Percentiles rank a stretch among this genome's conserved stretches.
Conservation (phyloP, 2,797 vertebrate species). For the Myiotriccus ornatus region DNA sequence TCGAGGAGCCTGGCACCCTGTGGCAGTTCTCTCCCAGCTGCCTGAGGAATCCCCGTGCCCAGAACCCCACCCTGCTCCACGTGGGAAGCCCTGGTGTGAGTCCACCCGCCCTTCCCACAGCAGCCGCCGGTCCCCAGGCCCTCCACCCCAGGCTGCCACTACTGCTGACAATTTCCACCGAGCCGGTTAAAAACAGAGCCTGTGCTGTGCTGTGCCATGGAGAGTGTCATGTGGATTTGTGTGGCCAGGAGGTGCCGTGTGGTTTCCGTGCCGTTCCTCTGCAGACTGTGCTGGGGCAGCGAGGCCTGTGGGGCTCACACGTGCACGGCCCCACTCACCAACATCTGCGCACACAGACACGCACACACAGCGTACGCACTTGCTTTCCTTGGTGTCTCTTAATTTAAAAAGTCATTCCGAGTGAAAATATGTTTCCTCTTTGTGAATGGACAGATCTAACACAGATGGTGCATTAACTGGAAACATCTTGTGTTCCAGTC, state of each 20-base stretch:
- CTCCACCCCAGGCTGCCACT: not conserved
- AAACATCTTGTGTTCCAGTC: slow-evolving; percentile 37
- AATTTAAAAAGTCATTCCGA: not conserved
- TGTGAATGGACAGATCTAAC: slow-evolving; percentile 63
- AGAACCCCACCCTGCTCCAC: no score
- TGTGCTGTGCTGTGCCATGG: not conserved
- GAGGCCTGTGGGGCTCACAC: not conserved
- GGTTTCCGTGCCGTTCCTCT: not conserved
- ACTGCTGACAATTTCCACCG: not conserved
- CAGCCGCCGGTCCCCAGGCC: fast-evolving
- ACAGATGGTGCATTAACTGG: slow-evolving; percentile 55
- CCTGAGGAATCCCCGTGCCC: not conserved
- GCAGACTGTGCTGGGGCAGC: not conserved
- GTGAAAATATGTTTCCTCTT: slow-evolving; percentile 55
- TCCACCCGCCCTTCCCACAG: not conserved
- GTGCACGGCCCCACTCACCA: not conserved
- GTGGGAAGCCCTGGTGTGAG: fast-evolving
- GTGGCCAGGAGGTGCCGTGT: fast-evolving
- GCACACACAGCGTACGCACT: not conserved
- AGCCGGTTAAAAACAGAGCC: not conserved
- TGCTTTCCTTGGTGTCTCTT: not conserved
- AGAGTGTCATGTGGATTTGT: not conserved
- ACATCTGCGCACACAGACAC: not conserved
- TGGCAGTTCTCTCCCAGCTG: not conserved
- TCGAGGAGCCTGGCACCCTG: fast-evolving